Evolutionary conservation across 1,140 invertebrate genomes (phyloP), one percentile per base, ranked within the genome.

Genomic region (Lysiphlebus fabarum): DNA sequence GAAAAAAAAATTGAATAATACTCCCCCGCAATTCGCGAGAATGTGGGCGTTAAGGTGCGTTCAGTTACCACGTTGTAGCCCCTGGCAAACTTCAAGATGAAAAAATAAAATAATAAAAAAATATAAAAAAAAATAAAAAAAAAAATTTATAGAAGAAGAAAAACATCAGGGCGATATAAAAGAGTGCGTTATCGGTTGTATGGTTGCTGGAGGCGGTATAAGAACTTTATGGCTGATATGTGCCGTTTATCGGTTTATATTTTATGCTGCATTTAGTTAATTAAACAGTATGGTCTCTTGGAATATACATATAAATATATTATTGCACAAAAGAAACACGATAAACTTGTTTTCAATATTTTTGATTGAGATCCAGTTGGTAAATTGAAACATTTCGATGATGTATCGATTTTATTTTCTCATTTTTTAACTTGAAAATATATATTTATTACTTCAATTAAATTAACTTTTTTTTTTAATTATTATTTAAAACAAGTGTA

Each of bases 11-110:
- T 11, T 11, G 38, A 11, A 37, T 33, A 51, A 51, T 51, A 51
- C 49, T 51, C 49, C 61, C 49, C 62, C 61, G 59, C 62, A 53
- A 60, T 59, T 58, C 61, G 62, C 63, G 58, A 54, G 56, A 59
- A 62, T 65, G 70, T 72, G 63, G 70, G 70, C 70, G 70, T 70
- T 64, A 68, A 70, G 65, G 64, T 67, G 66, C 63, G 68, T 65
- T 64, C 59, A 51, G 49, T 38, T 66, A 63, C 63, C 61, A 59
- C 34, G 47, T 58, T 51, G 14, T n/a, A 33, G 34, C 11, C 34
- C 49, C 49, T 38, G 17, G 17, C 17, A 26, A 26, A 26, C 17
- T 26, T 26, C 17, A 26, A 26, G 17, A 26, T 26, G 17, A 26
- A 26, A 26, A 26, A 4, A 4, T 26, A 26, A 26, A 26, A 26